Percentiles rank a stretch among this genome's conserved stretches.
Conservation (phyloP, 2,113 vertebrate species). For the Petrocephalus zakoni region DNA sequence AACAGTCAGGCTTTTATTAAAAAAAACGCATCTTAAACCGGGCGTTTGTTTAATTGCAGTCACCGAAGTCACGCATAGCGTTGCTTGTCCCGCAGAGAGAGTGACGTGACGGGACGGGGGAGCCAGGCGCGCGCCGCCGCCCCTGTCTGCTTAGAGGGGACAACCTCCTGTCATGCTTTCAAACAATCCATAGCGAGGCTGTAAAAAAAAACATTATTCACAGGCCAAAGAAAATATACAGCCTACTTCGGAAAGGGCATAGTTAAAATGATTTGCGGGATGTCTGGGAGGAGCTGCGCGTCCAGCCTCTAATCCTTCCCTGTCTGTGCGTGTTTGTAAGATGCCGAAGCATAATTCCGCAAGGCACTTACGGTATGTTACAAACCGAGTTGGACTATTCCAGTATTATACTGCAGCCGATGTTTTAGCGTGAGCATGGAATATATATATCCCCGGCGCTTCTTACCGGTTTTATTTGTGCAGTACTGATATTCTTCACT, state of each 20-base stretch:
- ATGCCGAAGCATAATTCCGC: not conserved
- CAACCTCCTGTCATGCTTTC: not conserved
- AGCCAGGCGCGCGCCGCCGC: not conserved
- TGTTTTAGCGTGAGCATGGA: not conserved
- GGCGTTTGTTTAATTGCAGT: not conserved
- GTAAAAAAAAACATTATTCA: not conserved
- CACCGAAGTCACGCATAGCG: not conserved
- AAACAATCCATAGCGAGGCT: not conserved
- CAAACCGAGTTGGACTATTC: not conserved
- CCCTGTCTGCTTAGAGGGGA: not conserved
- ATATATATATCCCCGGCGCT: not conserved
- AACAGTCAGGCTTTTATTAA: not conserved
- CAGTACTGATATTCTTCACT: not conserved
- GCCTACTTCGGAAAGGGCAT: not conserved
- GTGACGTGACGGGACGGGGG: not conserved
- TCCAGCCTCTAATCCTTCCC: not conserved
- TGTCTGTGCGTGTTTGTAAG: not conserved
- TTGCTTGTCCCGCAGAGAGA: not conserved
- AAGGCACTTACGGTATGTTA: not conserved
- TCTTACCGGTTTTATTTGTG: not conserved
- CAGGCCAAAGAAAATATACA: constrained; percentile 2
- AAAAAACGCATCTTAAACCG: not conserved
- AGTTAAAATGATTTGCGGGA: not conserved
- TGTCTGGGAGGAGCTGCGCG: not conserved
- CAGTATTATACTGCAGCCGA: constrained; percentile 51